Base-by-base conservation (phyloP, 2,888 invertebrate species). In the Thera obeliscata region DNA sequence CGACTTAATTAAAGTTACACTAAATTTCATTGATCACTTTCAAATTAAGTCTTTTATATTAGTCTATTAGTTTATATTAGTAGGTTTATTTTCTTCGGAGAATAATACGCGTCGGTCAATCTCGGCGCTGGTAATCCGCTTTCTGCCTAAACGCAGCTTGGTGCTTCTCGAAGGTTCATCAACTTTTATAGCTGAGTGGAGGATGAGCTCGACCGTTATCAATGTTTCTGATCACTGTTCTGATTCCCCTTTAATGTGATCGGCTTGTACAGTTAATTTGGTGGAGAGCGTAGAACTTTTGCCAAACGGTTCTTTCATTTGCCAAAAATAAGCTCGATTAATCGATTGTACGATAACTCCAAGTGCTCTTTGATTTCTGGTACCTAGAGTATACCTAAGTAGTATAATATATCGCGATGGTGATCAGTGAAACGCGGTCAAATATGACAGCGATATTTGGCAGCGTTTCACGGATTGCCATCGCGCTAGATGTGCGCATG, bases 211-310 rank as follows among this genome's bases (percentile, higher is more conserved):
- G 36, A 70, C 61, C 82, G 81, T 84, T 85, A 84, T 83, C 83
- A 79, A 79, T 82, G 86, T 81, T 82, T 81, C 78, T 77, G 76
- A 82, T 79, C 79, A 75, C 72, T 74, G 71, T 71, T 73, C 71
- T 69, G 73, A 74, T 73, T 74, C 66, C 52, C 38, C 70, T 74
- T 74, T 70, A 73, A 74, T 71, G 71, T 68, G 65, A 74, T 74
- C 69, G 66, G 67, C 66, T 74, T 71, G 72, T 71, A 70, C 64
- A 36, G 69, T 71, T 73, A 66, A 70, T 70, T 74, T 70, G 55
- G 61, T 63, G 48, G 60, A 66, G 64, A 33, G 36, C 56, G 52
- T 36, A 58, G 59, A 41, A 60, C 52, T 48, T 62, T 9, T 3
- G 46, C 22, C 8, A 46, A 46, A 46, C 6, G 11, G 46, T 41